These are phyloP conservation scores for Ameiurus melas DNA, from an alignment of 2,113 vertebrate genomes.

Conservation along the genomic window DNA sequence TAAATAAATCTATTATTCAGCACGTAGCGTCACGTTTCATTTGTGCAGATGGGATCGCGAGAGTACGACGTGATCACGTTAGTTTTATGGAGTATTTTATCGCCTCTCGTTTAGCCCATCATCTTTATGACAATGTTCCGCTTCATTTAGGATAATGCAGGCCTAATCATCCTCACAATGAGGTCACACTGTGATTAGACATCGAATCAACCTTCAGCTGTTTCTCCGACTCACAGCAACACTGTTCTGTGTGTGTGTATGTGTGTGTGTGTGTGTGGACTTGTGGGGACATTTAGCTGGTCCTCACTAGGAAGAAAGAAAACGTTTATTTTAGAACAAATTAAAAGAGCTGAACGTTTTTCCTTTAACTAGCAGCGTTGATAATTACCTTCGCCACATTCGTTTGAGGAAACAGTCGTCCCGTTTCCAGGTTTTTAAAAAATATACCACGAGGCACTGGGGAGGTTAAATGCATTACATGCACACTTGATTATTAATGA, in stretches of 20 bases:
- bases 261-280: background rate
- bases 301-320: background rate
- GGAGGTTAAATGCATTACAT: too few relatives aligned
- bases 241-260: background rate
- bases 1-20: constrained; percentile 44
- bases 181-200: constrained; percentile 46
- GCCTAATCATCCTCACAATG: constrained; percentile 41
- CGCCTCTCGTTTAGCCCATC: constrained; percentile 31
- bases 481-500: too few relatives aligned
- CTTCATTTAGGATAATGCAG: constrained; percentile 45
- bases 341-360: background rate
- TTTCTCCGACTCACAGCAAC: constrained; percentile 31
- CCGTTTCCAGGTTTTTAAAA: too few relatives aligned
- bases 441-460: too few relatives aligned
- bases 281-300: background rate
- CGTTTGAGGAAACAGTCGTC: too few relatives aligned
- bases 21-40: constrained; percentile 29
- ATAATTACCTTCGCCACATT: too few relatives aligned
- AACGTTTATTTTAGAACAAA: background rate
- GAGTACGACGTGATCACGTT: constrained; percentile 18
- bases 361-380: too few relatives aligned
- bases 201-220: constrained; percentile 50
- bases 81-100: constrained; percentile 36
- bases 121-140: constrained; percentile 43
- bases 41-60: background rate